Evolutionary conservation across 2,888 invertebrate genomes (phyloP).

Genomic region (Athripsodes cinereus): DNA sequence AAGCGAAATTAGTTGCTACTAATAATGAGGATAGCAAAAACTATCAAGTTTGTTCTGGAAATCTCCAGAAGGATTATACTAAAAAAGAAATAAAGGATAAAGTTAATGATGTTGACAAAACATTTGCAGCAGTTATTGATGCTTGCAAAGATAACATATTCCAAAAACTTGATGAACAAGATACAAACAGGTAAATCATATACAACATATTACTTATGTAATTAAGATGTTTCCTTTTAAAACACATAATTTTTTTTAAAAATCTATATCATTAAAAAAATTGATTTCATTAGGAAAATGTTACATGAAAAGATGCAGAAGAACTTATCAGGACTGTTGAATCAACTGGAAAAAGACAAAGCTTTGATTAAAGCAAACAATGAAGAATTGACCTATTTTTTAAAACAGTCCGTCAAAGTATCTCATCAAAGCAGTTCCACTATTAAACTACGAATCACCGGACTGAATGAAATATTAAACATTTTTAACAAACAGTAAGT

Average conservation of each 20-base stretch:
- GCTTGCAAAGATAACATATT: not conserved
- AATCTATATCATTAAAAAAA: no score
- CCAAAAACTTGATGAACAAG: not conserved
- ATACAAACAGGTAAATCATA: not conserved
- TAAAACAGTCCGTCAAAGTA: conserved; percentile 37
- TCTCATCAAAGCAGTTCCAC: conserved; percentile 39
- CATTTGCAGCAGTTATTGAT: not conserved
- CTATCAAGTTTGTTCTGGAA: no score
- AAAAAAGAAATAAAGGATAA: no score
- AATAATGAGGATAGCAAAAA: no score
- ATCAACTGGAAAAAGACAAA: conserved; percentile 38
- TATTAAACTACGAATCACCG: conserved; percentile 38
- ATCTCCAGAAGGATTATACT: no score
- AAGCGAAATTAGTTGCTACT: not conserved
- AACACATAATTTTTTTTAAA: no score
- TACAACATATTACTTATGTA: no score
- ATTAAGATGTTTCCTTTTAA: no score
- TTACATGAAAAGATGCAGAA: conserved; percentile 35
- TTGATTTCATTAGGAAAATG: conserved; percentile 38
- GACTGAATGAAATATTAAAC: conserved; percentile 36
- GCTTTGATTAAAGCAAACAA: conserved; percentile 41
- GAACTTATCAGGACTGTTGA: conserved; percentile 35
- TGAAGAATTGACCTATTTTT: conserved; percentile 40
- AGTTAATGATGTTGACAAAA: not conserved
- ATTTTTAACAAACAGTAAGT: conserved; percentile 38